Conservation (phyloP, 2,888 invertebrate genomes). For the Clepsis dumicolana region DNA sequence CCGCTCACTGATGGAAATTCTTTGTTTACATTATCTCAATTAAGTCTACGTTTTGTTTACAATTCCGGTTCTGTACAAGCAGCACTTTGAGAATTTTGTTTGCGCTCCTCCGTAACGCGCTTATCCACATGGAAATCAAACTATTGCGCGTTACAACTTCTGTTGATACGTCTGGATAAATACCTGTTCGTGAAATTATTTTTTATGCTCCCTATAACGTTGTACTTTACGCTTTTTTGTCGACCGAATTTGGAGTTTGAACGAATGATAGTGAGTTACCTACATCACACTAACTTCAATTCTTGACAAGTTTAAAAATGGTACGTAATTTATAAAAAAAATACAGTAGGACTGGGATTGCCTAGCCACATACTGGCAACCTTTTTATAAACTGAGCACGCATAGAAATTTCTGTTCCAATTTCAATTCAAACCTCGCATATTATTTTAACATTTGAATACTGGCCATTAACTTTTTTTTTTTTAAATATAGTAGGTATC, state of each 20-base stretch:
- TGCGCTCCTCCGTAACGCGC: constrained; percentile 51
- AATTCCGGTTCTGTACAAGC: constrained; percentile 62
- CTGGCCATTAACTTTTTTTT: not conserved
- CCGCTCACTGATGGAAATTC: constrained; percentile 68
- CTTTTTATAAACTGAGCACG: not conserved
- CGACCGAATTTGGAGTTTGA: not conserved
- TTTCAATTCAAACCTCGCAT: constrained; percentile 3
- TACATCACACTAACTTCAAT: too few relatives aligned
- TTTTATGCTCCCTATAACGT: not conserved
- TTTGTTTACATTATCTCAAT: constrained; percentile 83
- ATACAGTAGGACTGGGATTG: too few relatives aligned
- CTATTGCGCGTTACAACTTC: constrained; percentile 40
- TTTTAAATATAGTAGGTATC: not conserved
- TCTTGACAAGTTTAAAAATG: too few relatives aligned
- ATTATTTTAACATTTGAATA: constrained; percentile 25
- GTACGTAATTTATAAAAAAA: too few relatives aligned
- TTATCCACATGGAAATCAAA: constrained; percentile 43
- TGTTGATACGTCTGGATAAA: constrained; percentile 22
- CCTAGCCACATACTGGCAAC: too few relatives aligned
- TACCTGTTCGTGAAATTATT: constrained; percentile 6
- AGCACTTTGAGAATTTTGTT: constrained; percentile 75
- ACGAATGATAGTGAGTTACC: not conserved
- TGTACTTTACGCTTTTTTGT: not conserved
- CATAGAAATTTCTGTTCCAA: not conserved
- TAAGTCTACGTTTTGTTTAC: constrained; percentile 82